phyloP scores from a whole-genome alignment of 53 echinoderm and acorn worm genomes.

The Henricia sp. region DNA sequence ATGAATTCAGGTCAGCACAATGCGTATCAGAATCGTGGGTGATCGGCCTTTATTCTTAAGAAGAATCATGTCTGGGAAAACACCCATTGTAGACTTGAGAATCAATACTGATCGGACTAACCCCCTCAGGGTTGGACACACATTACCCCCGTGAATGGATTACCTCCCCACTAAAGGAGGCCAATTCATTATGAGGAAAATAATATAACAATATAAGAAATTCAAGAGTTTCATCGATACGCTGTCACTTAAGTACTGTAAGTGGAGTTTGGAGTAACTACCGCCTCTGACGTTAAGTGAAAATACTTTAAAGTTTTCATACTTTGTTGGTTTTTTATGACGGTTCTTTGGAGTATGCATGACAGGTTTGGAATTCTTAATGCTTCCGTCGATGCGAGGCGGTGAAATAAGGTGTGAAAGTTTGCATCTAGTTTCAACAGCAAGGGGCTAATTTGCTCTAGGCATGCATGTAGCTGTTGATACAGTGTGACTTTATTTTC shows the following conservation, averaged over 20 bases:
- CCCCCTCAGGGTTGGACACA: slow-evolving; percentile 18
- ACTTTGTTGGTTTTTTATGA: background rate
- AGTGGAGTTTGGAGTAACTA: slow-evolving; percentile 10
- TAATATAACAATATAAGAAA: slow-evolving; percentile 33
- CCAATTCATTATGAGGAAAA: too few relatives aligned
- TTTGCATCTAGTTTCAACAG: slow-evolving; percentile 17
- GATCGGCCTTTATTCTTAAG: background rate
- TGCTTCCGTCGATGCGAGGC: slow-evolving; percentile 2
- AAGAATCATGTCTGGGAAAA: background rate
- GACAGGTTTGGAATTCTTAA: slow-evolving; percentile 5
- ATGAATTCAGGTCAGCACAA: background rate
- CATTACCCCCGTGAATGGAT: background rate
- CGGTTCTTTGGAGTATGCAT: background rate
- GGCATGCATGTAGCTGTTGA: slow-evolving; percentile 6
- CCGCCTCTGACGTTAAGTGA: too few relatives aligned
- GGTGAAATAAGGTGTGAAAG: background rate
- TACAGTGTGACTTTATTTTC: slow-evolving; percentile 3
- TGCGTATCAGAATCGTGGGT: background rate
- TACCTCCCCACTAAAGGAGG: background rate
- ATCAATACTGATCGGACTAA: background rate
- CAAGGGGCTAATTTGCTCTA: slow-evolving; percentile 4
- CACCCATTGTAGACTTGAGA: background rate
- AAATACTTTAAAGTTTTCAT: too few relatives aligned
- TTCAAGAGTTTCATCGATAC: slow-evolving; percentile 14
- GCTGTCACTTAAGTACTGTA: background rate